phyloP scores from a whole-genome alignment of 2,888 invertebrate species.

The Myathropa florea region DNA sequence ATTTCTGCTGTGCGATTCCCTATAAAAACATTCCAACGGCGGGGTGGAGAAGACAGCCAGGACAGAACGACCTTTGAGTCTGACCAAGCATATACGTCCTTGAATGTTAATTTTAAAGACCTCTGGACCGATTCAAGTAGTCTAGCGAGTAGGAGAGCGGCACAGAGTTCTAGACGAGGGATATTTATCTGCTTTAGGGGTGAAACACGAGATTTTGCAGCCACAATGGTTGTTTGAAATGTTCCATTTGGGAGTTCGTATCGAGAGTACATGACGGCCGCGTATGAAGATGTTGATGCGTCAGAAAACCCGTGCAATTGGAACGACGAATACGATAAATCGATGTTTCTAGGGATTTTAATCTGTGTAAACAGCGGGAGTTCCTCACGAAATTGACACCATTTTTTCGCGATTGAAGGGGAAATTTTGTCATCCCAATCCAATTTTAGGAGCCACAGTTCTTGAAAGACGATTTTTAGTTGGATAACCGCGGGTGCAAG shows the following conservation, averaged over 20 bases:
- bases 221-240: conserved; percentile 10
- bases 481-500: conserved; percentile 53
- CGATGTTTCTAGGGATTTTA: conserved; percentile 14
- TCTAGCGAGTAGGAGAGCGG: not conserved
- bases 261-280: conserved; percentile 20
- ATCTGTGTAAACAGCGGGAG: conserved; percentile 19
- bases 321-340: not conserved
- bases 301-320: conserved; percentile 45
- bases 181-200: not conserved
- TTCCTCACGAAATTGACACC: conserved; percentile 20
- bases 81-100: conserved; percentile 52
- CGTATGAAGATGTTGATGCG: conserved; percentile 32
- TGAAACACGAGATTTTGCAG: conserved; percentile 29
- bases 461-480: conserved; percentile 63
- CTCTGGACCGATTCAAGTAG: conserved; percentile 9
- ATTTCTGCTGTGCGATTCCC: conserved; percentile 40
- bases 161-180: not conserved
- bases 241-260: conserved; percentile 6
- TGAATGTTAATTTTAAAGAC: conserved; percentile 30
- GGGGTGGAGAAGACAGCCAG: conserved; percentile 72
- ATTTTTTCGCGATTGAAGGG: conserved; percentile 14
- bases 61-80: conserved; percentile 74
- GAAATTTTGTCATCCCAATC: conserved; percentile 57
- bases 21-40: conserved; percentile 36
- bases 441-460: conserved; percentile 55